phyloP scores from a whole-genome alignment of 2,888 invertebrate species.

The Zaprionus lineosus region DNA sequence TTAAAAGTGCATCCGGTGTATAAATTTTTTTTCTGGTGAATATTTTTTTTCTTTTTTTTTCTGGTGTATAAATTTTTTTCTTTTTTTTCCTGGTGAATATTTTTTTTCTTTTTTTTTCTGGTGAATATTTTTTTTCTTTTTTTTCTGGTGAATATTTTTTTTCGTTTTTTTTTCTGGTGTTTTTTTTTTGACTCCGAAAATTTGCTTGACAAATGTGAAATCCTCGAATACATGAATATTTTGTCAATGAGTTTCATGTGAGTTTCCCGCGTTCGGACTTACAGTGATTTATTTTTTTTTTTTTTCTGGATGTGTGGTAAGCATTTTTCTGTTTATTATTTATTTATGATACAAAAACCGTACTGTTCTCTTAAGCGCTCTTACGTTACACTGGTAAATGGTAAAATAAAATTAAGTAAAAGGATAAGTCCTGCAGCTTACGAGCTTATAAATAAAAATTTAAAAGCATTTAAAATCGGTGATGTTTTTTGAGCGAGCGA shows the following conservation, averaged over 20 bases:
- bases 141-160: too few relatives aligned
- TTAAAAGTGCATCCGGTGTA: too few relatives aligned
- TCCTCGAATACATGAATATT: slow-evolving; percentile 6
- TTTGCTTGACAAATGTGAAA: slow-evolving; percentile 30
- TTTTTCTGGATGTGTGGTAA: slow-evolving; percentile 46
- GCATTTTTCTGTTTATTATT: slow-evolving; percentile 31
- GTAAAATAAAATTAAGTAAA: slow-evolving; percentile 17
- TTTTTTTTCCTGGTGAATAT: too few relatives aligned
- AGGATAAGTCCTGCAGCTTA: not conserved
- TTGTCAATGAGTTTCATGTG: slow-evolving; percentile 4
- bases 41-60: too few relatives aligned
- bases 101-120: too few relatives aligned
- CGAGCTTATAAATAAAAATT: slow-evolving; percentile 12
- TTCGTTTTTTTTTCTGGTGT: slow-evolving; percentile 18
- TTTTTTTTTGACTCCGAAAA: slow-evolving; percentile 20
- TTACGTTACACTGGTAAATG: too few relatives aligned
- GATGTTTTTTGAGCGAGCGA: slow-evolving; percentile 26
- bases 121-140: too few relatives aligned
- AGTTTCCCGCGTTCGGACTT: slow-evolving; percentile 44
- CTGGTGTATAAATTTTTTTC: too few relatives aligned
- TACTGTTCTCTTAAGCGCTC: not conserved
- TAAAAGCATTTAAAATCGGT: slow-evolving; percentile 33
- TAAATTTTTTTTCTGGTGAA: too few relatives aligned
- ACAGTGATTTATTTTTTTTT: slow-evolving; percentile 41
- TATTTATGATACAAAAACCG: not conserved